Evolutionary conservation across 2,888 invertebrate genomes (phyloP).

Genomic region (Gibbula magus): DNA sequence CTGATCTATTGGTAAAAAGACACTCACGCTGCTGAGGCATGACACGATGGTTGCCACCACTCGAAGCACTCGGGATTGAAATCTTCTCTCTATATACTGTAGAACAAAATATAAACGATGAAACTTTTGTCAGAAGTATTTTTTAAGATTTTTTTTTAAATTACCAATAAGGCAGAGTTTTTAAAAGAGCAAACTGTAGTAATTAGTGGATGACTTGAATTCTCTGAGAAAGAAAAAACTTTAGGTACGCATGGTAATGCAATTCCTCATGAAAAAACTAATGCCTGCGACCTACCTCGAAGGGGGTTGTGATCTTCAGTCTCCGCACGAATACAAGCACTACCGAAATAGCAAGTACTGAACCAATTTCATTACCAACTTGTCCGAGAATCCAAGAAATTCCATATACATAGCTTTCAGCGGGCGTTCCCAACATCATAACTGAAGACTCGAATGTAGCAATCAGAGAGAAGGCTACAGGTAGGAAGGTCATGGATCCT

Average conservation of each 20-base stretch:
- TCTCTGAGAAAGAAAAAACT: no score
- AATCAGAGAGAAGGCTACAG: slow-evolving; percentile 59
- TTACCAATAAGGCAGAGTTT: no score
- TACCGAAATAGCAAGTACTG: slow-evolving; percentile 46
- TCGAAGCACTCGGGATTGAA: slow-evolving; percentile 46
- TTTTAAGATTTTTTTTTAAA: no score
- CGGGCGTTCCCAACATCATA: slow-evolving; percentile 62
- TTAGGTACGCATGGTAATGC: no score
- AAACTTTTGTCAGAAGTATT: no score
- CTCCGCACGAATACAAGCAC: slow-evolving; percentile 55
- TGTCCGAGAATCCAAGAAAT: slow-evolving; percentile 46
- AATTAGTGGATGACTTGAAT: no score
- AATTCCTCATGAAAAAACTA: no score
- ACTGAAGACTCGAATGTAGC: slow-evolving; percentile 64
- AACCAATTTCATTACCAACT: slow-evolving; percentile 46
- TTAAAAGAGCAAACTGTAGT: no score
- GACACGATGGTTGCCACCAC: neutral
- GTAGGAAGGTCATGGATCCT: slow-evolving; percentile 52
- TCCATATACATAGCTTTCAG: slow-evolving; percentile 60
- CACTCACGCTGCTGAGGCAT: slow-evolving; percentile 3
- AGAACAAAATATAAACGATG: neutral
- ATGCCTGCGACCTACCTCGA: slow-evolving; percentile 47
- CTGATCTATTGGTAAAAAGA: no score
- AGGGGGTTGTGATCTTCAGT: slow-evolving; percentile 58
- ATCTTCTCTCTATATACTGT: slow-evolving; percentile 66